Conservation (phyloP, 2,888 invertebrate species). For the Seira ritae region DNA sequence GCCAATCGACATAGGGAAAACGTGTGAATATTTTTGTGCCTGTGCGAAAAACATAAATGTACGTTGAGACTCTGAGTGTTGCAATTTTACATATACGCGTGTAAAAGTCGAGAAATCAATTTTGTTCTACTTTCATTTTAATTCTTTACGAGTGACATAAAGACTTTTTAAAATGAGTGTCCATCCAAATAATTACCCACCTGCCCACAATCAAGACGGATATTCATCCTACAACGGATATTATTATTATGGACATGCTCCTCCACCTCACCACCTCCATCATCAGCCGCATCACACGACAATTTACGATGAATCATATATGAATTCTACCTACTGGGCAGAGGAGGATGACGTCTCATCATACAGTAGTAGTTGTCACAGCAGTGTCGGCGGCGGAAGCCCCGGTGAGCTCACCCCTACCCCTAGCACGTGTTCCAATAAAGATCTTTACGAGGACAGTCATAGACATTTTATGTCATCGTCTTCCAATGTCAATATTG, state of each 20-base stretch:
- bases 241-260: slow-evolving; percentile 50
- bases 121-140: no score
- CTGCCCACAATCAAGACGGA: slow-evolving; percentile 29
- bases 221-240: slow-evolving; percentile 51
- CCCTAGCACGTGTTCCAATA: slow-evolving; percentile 56
- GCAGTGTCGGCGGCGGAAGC: slow-evolving; percentile 31
- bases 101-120: no score
- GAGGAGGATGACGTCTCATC: slow-evolving; percentile 65
- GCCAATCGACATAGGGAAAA: no score
- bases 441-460: slow-evolving; percentile 54
- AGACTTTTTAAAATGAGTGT: slow-evolving; percentile 44
- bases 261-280: slow-evolving; percentile 19
- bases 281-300: slow-evolving; percentile 1
- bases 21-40: no score
- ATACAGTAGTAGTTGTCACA: slow-evolving; percentile 49
- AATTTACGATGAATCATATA: slow-evolving; percentile 45
- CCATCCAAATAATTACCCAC: slow-evolving; percentile 39
- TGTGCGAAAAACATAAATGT: no score
- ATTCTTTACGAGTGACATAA: no score
- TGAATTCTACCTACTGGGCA: slow-evolving; percentile 55
- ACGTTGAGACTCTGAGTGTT: no score
- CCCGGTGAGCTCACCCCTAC: slow-evolving; percentile 50
- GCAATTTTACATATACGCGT: no score
- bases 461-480: slow-evolving; percentile 39
- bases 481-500: neutral